phyloP scores from a whole-genome alignment of 2,797 vertebrate genomes.

The Sebastolobus alascanus region DNA sequence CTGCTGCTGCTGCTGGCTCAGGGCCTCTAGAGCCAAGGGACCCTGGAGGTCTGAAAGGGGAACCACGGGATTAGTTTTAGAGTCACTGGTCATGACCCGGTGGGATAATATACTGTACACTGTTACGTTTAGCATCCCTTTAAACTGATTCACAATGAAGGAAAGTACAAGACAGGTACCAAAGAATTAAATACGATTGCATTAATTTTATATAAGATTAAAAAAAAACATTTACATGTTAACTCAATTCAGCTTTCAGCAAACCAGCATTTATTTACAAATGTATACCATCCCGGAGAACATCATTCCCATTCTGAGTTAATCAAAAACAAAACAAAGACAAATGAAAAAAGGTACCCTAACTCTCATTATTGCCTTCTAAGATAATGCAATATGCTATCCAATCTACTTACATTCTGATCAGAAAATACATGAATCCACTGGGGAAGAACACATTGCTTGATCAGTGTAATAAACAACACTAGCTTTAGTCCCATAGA shows the following conservation, averaged over 20 bases:
- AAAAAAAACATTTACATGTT: background rate
- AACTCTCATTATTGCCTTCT: slow-evolving; percentile 2
- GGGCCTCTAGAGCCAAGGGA: slow-evolving; percentile 90
- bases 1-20: slow-evolving; percentile 89
- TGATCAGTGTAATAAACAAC: background rate
- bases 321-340: background rate
- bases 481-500: background rate
- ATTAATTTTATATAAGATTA: background rate
- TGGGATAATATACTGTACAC: background rate
- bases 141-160: background rate
- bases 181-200: background rate
- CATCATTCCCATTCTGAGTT: background rate
- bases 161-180: background rate
- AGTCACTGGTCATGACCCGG: background rate
- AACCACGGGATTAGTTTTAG: slow-evolving; percentile 31
- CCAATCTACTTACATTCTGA: background rate
- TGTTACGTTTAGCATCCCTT: background rate
- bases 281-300: background rate
- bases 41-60: slow-evolving; percentile 90
- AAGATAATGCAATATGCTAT: background rate
- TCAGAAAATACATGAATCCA: background rate
- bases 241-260: background rate
- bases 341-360: background rate
- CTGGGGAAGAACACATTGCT: background rate
- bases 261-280: background rate